These are phyloP conservation scores for Corbicula japonica DNA, from an alignment of 2,888 invertebrate genomes.

Conservation along the genomic window DNA sequence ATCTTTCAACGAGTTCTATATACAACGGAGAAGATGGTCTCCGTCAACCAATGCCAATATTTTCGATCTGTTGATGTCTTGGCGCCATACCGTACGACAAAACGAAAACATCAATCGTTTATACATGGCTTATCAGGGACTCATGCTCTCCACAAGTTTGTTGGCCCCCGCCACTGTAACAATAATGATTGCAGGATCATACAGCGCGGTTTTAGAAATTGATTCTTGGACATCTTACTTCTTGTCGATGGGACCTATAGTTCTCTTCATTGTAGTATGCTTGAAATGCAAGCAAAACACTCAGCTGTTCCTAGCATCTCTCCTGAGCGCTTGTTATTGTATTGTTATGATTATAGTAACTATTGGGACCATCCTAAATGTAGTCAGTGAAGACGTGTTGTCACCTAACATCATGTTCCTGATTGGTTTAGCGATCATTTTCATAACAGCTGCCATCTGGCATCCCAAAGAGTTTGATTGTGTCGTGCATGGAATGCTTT, in stretches of 20 bases:
- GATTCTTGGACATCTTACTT: conserved; percentile 98
- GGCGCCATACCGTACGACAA: conserved; percentile 70
- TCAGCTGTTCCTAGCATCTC: conserved; percentile 90
- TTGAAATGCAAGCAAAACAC: conserved; percentile 96
- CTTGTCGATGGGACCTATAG: conserved; percentile 96
- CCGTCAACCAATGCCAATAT: conserved; percentile 84
- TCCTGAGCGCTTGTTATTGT: conserved; percentile 93
- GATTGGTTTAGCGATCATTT: conserved; percentile 92
- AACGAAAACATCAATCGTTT: conserved; percentile 81
- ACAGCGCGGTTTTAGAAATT: conserved; percentile 98
- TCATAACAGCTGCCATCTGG: conserved; percentile 97
- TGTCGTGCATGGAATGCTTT: conserved; percentile 90
- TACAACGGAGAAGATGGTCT: conserved; percentile 83
- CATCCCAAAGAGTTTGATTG: conserved; percentile 93
- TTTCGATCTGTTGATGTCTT: conserved; percentile 78
- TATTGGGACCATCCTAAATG: conserved; percentile 98
- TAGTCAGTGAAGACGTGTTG: conserved; percentile 94
- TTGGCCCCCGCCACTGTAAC: conserved; percentile 77
- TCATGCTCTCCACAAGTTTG: conserved; percentile 73
- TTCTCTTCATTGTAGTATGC: conserved; percentile 96
- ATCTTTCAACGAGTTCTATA: conserved; percentile 82
- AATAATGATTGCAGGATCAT: conserved; percentile 97
- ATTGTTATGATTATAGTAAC: conserved; percentile 99
- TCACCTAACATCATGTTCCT: conserved; percentile 77
- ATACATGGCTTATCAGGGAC: conserved; percentile 78